Base-by-base conservation (phyloP, 2,113 vertebrate genomes). In the Taxidea taxus region DNA sequence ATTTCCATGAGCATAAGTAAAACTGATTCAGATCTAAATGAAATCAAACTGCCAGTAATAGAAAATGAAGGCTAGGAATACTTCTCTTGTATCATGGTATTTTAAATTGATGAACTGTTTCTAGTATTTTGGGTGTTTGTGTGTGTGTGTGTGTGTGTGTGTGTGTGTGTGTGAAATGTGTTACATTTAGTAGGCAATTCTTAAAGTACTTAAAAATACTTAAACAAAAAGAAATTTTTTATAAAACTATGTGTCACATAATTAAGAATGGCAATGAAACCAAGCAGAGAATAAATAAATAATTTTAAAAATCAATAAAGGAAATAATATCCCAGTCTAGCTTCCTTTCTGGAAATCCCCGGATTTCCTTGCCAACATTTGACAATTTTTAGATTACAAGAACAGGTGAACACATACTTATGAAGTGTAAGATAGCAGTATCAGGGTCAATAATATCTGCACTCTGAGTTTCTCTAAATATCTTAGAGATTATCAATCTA, bases 331-430 rank as follows among this genome's bases (percentile, higher is more conserved):
- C 66, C 37, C 66, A 37, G 85, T 77, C 72, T 92, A 84, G 49
- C 16, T 97, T 80, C n/a, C 77, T 94, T 91, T 27, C 92, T 98
- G 97, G 95, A 97, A 97, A 95, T 94, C 96, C 96, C 88, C 58
- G 0, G 85, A 95, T 94, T 97, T 96, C 88, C 95, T 89, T 97
- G 90, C 90, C 96, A 96, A 80, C 94, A 92, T 89, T 37, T 87
- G 96, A 96, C 94, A 94, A 94, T 84, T 97, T 97, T 97, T 92
- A 95, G 92, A 96, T 96, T 78, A 78, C 15, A 37, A 84, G 85
- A 97, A 97, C 97, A 98, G 98, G 95, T 98, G 97, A 97, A 83
- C 66, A 89, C 90, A 97, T 83, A 77, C 16, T 97, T 94, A 68
- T 14, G 94, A 89, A 80, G 96, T 90, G 12, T 95, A 84, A 95